A percentile compares a stretch with the other conserved stretches of the same genome.
Conservation (phyloP, 2,113 vertebrate genomes). For the Vulpes vulpes region DNA sequence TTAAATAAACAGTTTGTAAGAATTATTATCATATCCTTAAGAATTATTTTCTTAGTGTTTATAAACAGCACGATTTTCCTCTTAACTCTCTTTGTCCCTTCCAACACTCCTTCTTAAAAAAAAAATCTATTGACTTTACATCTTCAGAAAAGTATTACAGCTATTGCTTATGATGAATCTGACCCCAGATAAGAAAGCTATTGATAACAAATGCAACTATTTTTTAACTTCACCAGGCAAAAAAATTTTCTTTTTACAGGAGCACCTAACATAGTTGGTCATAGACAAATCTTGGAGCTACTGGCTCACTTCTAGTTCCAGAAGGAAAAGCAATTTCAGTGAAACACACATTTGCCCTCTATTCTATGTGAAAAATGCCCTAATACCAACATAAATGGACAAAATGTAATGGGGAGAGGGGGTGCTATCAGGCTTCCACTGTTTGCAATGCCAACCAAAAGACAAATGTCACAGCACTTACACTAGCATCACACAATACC, state of each 20-base stretch:
- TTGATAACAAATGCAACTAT: neutral
- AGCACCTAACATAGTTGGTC: neutral
- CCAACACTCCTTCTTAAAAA: neutral
- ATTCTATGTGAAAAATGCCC: constrained; percentile 55
- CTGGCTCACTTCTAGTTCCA: neutral
- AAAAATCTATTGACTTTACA: neutral
- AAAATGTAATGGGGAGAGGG: neutral
- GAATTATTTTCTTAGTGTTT: neutral
- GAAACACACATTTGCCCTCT: constrained; percentile 56
- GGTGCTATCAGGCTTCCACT: neutral
- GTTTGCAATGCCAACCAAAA: neutral
- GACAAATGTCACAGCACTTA: neutral
- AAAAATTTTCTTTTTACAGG: neutral
- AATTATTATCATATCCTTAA: neutral
- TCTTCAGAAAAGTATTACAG: neutral
- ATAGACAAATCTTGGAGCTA: neutral
- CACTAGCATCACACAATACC: neutral
- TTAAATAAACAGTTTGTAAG: neutral
- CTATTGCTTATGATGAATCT: neutral
- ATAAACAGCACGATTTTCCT: neutral
- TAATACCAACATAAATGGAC: constrained; percentile 66
- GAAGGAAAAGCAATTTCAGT: constrained; percentile 31
- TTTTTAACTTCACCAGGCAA: neutral
- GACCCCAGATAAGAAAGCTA: neutral
- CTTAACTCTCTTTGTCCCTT: neutral